phyloP scores from a whole-genome alignment of 1,140 invertebrate species.

The Parapsyche elsis region DNA sequence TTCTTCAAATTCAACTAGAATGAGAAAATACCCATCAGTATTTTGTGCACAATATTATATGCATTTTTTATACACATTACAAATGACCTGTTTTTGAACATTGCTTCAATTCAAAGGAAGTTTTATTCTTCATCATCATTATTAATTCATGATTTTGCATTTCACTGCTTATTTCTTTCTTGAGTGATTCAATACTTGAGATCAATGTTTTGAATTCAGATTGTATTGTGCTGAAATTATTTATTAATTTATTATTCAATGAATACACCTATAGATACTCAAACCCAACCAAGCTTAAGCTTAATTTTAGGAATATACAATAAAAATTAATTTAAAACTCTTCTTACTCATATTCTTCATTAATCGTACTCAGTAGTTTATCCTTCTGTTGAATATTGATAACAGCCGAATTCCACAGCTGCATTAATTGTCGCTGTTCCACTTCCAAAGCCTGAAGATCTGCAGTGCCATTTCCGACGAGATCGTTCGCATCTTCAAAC shows the following conservation, averaged over 20 bases:
- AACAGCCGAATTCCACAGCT: conserved; percentile 79
- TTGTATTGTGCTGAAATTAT: conserved; percentile 65
- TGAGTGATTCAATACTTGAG: conserved; percentile 69
- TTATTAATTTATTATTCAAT: conserved; percentile 5
- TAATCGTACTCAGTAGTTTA: conserved; percentile 71
- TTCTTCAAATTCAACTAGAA: conserved; percentile 59
- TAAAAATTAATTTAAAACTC: not conserved
- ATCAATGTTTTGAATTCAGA: conserved; percentile 69
- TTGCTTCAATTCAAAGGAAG: conserved; percentile 68
- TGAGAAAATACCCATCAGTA: not conserved
- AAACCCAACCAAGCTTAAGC: too few species aligned
- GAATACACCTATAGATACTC: too few species aligned
- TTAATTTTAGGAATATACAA: conserved; percentile 5
- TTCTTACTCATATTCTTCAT: conserved; percentile 70
- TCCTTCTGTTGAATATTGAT: conserved; percentile 75
- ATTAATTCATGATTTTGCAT: conserved; percentile 75
- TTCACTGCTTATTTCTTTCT: conserved; percentile 73
- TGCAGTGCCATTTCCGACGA: conserved; percentile 70
- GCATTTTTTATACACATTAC: too few species aligned
- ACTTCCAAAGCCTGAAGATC: conserved; percentile 77
- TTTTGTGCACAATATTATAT: too few species aligned
- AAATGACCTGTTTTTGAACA: conserved; percentile 62
- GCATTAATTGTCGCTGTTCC: conserved; percentile 74
- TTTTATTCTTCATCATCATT: conserved; percentile 69
- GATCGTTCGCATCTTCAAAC: conserved; percentile 67